Percentiles rank a stretch among this genome's conserved stretches.
phyloP scores from a whole-genome alignment of 2,113 vertebrate genomes.

The Tinamus guttatus region DNA sequence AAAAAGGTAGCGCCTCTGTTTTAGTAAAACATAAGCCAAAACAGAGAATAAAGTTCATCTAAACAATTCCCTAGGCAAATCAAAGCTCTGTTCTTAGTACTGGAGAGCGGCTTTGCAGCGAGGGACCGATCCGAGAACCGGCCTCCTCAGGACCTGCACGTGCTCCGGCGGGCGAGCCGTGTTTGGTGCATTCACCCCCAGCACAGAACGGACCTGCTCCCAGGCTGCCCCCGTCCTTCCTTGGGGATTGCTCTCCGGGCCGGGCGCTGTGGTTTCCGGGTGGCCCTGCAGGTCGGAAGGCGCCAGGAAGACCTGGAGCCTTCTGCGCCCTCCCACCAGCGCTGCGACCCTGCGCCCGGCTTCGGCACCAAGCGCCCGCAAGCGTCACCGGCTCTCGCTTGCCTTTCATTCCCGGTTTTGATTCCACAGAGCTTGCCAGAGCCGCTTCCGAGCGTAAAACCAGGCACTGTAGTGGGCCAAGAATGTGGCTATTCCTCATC shows the following conservation, averaged over 20 bases:
- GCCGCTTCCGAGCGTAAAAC: not conserved
- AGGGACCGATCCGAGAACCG: not conserved
- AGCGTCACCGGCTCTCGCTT: not conserved
- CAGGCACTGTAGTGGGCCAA: not conserved
- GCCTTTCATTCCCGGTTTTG: constrained; percentile 18
- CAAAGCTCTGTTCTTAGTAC: not conserved
- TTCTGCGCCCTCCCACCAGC: not conserved
- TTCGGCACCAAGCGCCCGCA: not conserved
- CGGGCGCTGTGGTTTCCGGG: not conserved
- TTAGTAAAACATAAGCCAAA: not conserved
- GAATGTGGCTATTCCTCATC: not conserved
- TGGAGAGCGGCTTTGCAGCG: not conserved
- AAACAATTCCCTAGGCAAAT: not conserved
- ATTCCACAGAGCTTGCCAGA: not conserved
- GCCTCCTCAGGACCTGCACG: no score
- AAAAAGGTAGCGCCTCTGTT: not conserved
- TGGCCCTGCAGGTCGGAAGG: not conserved
- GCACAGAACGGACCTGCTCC: not conserved
- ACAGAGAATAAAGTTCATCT: not conserved
- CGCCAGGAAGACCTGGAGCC: not conserved
- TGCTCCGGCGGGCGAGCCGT: not conserved
- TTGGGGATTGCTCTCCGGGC: not conserved
- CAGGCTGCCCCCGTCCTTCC: not conserved
- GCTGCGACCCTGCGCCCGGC: not conserved
- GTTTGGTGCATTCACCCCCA: no score